Evolutionary conservation across 2,888 invertebrate species (phyloP), one percentile per base, ranked within the genome.

Genomic region (Cenopis cana): DNA sequence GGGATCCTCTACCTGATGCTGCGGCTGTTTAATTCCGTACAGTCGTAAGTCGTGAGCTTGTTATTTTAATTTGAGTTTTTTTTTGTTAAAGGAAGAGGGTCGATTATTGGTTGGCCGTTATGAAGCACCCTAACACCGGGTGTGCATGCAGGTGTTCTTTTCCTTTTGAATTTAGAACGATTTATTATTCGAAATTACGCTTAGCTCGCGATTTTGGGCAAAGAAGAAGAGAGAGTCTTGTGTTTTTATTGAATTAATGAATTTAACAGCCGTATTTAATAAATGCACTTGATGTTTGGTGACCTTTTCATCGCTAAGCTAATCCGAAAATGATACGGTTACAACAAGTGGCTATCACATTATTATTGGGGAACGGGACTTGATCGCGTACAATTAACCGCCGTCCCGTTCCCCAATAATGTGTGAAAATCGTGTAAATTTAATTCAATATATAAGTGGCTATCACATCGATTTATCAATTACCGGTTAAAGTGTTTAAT

Each of bases 1-100:
- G 18, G 57, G 57, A 65, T 56, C 41, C 20, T 70, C 41, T 70
- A 70, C 69, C 69, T 70, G 69, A 70, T 55, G 61, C 49, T 62
- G 38, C n/a, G 29, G 33, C 33, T 17, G 11, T 10, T n/a, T 18
- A 41, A 14, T 12, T 14, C 0, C 41, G 18, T 10, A 59, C 33
- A 9, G 52, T 29, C 57, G 3, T 20, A 59, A 59, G 18, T 46
- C 17, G 8, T 4, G 12, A 8, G 12, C 18, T 11, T 9, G 41
- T 8, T n/a, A 14, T 20, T 49, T 17, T 6, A 49, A 62, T n/a
- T 10, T 59, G 5, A 18, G 17, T 29, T 70, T 11, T 70, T 24
- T 59, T 8, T 1, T 2, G n/a, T n/a, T 10, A 14, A 24, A n/a
- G 29, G 1, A 10, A 20, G 2, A 59, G 17, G n/a, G 33, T 29